A percentile compares a stretch with the other conserved stretches of the same genome.
Evolutionary conservation across 2,888 invertebrate genomes (phyloP).

Genomic region (Piscicola geometra): DNA sequence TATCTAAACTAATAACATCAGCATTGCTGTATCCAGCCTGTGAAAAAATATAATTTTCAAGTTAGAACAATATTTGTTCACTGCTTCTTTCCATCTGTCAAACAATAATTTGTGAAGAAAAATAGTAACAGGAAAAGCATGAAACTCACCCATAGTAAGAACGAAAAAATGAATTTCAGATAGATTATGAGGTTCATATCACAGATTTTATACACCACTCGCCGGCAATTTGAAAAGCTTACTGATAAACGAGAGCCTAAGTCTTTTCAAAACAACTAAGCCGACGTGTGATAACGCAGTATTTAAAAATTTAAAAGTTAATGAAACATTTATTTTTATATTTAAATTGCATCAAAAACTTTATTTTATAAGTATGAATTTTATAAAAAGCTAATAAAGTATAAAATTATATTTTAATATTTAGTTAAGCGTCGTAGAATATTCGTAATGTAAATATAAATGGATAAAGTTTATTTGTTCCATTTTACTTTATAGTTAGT

Average conservation of each 20-base stretch:
- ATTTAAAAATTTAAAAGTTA: not conserved
- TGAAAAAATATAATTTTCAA: slow-evolving; percentile 5
- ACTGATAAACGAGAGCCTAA: not conserved
- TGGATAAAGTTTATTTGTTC: slow-evolving; percentile 16
- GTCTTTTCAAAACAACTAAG: slow-evolving; percentile 16
- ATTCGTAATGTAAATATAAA: slow-evolving; percentile 17
- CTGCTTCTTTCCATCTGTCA: not conserved
- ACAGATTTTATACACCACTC: not conserved
- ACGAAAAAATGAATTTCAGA: not conserved
- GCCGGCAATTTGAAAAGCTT: slow-evolving; percentile 8
- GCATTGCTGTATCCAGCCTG: not conserved
- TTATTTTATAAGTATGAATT: not conserved
- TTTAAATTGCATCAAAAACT: not conserved
- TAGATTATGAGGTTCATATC: not conserved
- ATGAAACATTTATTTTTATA: not conserved
- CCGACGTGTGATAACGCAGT: slow-evolving; percentile 24
- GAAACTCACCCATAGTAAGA: not conserved
- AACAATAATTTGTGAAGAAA: no score
- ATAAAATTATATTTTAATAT: not conserved
- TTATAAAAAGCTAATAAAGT: not conserved
- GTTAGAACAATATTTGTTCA: not conserved
- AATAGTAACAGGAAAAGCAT: not conserved
- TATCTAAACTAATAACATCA: slow-evolving; percentile 34
- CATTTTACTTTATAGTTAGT: not conserved
- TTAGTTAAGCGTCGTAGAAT: slow-evolving; percentile 9